Percentiles rank a stretch among this genome's conserved stretches.
Conservation (phyloP, 2,888 invertebrate species). For the Eucriotettix oculatus region DNA sequence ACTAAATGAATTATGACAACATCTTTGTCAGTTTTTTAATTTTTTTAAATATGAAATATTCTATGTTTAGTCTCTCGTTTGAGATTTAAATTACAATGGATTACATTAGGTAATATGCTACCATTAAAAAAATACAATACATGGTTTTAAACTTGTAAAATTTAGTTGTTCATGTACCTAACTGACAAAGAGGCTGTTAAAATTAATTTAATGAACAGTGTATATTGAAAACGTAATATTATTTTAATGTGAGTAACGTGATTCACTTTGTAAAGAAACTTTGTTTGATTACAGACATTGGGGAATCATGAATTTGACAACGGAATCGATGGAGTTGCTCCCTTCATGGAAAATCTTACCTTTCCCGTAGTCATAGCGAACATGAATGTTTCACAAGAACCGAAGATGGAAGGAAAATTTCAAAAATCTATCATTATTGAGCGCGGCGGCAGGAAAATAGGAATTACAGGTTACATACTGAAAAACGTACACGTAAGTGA, state of each 20-base stretch:
- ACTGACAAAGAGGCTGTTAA: too few species aligned
- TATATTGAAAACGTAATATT: too few species aligned
- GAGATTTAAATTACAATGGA: too few species aligned
- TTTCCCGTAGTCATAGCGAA: conserved; percentile 59
- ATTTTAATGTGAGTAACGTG: conserved; percentile 31
- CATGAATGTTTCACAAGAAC: conserved; percentile 52
- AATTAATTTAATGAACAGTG: too few species aligned
- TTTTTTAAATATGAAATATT: too few species aligned
- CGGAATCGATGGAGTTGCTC: conserved; percentile 49
- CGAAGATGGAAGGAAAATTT: conserved; percentile 36
- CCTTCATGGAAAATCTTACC: conserved; percentile 45
- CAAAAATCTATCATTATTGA: conserved; percentile 46
- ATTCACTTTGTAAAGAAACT: conserved; percentile 44
- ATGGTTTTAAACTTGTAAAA: too few species aligned
- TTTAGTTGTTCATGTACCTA: too few species aligned
- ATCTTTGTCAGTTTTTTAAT: too few species aligned
- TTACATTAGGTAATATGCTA: too few species aligned
- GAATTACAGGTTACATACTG: conserved; percentile 61
- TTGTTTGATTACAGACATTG: conserved; percentile 38
- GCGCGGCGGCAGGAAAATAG: conserved; percentile 46
- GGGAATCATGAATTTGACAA: conserved; percentile 83
- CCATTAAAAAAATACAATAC: too few species aligned
- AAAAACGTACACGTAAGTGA: conserved; percentile 41
- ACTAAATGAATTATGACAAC: too few species aligned
- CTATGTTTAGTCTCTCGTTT: too few species aligned